Conservation (phyloP, 2,113 vertebrate species). For the Progne subis region DNA sequence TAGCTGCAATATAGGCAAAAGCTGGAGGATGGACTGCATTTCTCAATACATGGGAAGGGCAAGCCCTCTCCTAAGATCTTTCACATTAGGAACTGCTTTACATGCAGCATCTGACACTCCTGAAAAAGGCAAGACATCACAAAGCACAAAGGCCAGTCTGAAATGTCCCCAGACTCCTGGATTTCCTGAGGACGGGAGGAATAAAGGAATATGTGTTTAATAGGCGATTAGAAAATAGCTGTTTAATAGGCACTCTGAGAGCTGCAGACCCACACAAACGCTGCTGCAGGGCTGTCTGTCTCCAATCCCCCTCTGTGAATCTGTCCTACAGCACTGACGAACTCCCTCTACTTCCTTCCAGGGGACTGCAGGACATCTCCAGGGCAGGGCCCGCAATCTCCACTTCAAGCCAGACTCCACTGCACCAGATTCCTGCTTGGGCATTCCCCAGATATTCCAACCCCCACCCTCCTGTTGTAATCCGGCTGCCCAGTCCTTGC, state of each 20-base stretch:
- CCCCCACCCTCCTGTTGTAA: neutral
- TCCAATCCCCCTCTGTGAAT: neutral
- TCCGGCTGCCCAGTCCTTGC: neutral
- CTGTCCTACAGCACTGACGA: neutral
- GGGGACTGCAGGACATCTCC: fast-evolving
- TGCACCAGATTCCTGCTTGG: neutral
- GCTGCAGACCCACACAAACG: neutral
- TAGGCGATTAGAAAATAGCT: neutral
- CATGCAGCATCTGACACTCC: fast-evolving
- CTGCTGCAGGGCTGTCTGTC: neutral
- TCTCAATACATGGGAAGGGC: neutral
- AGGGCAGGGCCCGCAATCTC: neutral
- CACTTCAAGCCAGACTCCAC: neutral
- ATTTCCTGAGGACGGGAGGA: neutral
- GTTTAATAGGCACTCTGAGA: neutral
- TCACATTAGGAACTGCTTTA: neutral
- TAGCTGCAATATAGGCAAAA: neutral
- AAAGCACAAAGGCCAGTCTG: neutral
- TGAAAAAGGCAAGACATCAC: neutral
- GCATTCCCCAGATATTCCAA: neutral
- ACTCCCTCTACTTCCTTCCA: neutral
- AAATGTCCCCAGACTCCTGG: neutral
- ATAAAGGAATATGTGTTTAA: neutral
- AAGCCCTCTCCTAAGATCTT: neutral
- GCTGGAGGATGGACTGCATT: neutral